Evolutionary conservation across 1,140 invertebrate species (phyloP), one percentile per base, ranked within the genome.

Genomic region (Drosophila cardini): DNA sequence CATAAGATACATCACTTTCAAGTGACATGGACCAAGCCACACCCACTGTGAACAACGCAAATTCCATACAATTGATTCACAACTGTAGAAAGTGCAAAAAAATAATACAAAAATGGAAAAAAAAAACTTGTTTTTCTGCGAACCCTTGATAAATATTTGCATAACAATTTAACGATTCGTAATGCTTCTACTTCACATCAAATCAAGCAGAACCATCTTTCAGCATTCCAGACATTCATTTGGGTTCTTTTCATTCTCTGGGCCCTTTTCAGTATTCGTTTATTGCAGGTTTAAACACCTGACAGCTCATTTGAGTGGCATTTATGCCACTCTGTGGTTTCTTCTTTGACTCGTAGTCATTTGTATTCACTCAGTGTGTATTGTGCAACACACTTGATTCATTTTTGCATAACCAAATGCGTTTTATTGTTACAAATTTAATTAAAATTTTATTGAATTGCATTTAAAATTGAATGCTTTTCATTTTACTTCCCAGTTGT

Each of bases 61-160:
- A 86, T 85, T 86, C 82, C 72, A 72, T 18, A 30, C 71, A 76
- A 82, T 86, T 85, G 82, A 85, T 78, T 85, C 82, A 85, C 78
- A 75, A 55, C 18, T 11, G 34, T 13, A 38, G 64, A 56, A 68
- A 80, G 21, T 26, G 21, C 21, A 26, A 45, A 68, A 62, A 57
- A 30, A 8, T 18, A 18, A 46, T 18, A 21, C 9, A 6, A 46
- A 46, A 21, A 18, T n/a, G 4, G 10, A 10, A 52, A 32, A 67
- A 52, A 32, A 67, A 56, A 85, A 80, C 81, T 46, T 43, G 81
- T 86, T 85, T 86, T 85, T 68, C 34, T 72, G 43, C 52, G 36
- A 67, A 57, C 36, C n/a, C 34, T 26, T 45, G 26, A 58, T 53
- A 58, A 67, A 72, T 72, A 72, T 72, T 72, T 72, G 55, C 70